Base-by-base conservation (phyloP, 1,140 invertebrate species). In the Diabrotica undecimpunctata region DNA sequence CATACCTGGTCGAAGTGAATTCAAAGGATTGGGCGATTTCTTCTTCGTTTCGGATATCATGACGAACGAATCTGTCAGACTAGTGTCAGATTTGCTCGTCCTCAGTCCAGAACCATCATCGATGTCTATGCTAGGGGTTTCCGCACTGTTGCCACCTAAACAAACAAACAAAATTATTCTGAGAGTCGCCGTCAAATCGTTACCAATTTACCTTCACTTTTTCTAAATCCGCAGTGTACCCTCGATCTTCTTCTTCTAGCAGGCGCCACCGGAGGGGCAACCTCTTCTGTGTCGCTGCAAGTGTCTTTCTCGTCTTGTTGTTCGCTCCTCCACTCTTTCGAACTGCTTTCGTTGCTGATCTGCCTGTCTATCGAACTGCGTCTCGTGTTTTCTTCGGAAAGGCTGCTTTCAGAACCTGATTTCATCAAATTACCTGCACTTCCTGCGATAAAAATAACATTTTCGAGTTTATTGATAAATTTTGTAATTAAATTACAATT, bases 11-110 rank as follows among this genome's bases (percentile, higher is more conserved):
- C 86, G 79, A 41, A 89, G 74, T 50, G 83, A 75, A 78, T 87
- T 87, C 71, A 87, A 83, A 8, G 83, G 83, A 76, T 85, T 85
- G 5, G 82, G 77, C 37, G 75, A 79, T 54, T 79, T 79, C 70
- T 84, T 84, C 8, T 80, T 81, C 38, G 68, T 64, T 39, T 76
- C 87, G 5, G 85, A 85, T 9, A 95, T 84, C 66, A 95, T 83
- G 0, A 95, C 93, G 81, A 96, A 97, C 38, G 92, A 92, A 71
- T 96, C 95, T 0, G 91, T 94, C 4, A 96, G 83, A 77, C 92
- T 95, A 0, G 92, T 95, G 74, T 95, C 93, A 54, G 92, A 94
- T 81, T 95, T 95, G 76, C 92, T 95, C 0, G 89, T 83, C 46
- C 91, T 83, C 65, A 93, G 83, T 5, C 80, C 82, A 11, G 75